Evolutionary conservation across 2,888 invertebrate genomes (phyloP), one percentile per base, ranked within the genome.

Genomic region (Hyles lineata): DNA sequence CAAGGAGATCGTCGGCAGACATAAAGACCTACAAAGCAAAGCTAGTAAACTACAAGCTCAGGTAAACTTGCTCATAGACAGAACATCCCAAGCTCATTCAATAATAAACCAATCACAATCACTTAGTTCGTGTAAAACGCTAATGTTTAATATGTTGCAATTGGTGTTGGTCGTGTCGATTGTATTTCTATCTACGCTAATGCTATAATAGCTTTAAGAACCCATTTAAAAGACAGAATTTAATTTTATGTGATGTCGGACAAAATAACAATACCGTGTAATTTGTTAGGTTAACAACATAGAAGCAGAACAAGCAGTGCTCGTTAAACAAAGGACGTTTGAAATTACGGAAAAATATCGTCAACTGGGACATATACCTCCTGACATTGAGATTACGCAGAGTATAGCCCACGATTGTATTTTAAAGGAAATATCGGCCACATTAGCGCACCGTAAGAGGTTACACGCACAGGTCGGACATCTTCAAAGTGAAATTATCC

Each of bases 1-100:
- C 72, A 98, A 98, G 88, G 98, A 98, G 92, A 99, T 99, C 82
- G 98, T 99, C 50, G 96, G 98, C 73, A 95, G 98, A 43, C 99
- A 99, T 89, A 98, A 98, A 89, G 98, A 99, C 86, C 92, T 99
- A 74, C 98, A 99, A 91, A 97, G 97, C 76, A 97, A 98, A 91
- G 98, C 98, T 1, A 97, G 97, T 85, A 97, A 97, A 87, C 95
- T 99, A 75, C 98, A 99, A 87, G 96, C 96, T 52, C 98, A 98
- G 95, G 98, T 98, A 75, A 92, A 75, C 70, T 72, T 75, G 67
- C 29, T 74, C 23, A 70, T 55, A 70, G 60, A 72, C 74, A 55
- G 55, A 55, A 55, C n/a, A 55, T 55, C 55, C n/a, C 55, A 55
- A 55, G 55, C 55, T 67, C 35, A 35, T 76, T 21, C 29, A 73